Percentiles rank a stretch among this genome's conserved stretches.
phyloP scores from a whole-genome alignment of 2,113 vertebrate genomes.

The Coryphaenoides rupestris region DNA sequence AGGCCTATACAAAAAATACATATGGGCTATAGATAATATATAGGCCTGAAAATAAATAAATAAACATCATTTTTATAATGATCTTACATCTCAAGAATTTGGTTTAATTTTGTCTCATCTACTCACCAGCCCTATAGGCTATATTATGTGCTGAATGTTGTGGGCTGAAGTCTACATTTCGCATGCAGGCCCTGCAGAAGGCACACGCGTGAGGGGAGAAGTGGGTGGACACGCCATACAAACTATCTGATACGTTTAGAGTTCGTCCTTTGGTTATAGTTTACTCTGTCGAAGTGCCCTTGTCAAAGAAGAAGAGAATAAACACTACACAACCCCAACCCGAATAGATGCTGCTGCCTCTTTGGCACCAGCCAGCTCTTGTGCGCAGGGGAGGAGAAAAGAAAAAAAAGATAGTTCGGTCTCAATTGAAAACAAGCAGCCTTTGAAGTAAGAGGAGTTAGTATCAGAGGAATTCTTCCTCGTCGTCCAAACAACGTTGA shows the following conservation, averaged over 20 bases:
- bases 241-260: conserved; percentile 75
- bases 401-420: conserved; percentile 84
- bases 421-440: conserved; percentile 91
- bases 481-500: conserved; percentile 96
- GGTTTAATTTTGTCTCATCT: conserved; percentile 13
- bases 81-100: not conserved
- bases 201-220: conserved; percentile 22
- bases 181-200: conserved; percentile 4
- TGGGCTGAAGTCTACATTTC: not conserved
- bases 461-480: conserved; percentile 94
- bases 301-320: conserved; percentile 81
- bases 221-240: conserved; percentile 60
- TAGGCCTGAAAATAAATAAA: too few relatives aligned
- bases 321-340: conserved; percentile 75
- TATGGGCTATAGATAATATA: too few relatives aligned
- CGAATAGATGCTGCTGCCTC: conserved; percentile 82
- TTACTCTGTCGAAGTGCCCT: conserved; percentile 86
- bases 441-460: conserved; percentile 96
- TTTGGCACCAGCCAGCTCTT: conserved; percentile 89
- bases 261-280: conserved; percentile 87
- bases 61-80: too few relatives aligned
- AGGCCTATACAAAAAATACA: too few relatives aligned
- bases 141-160: not conserved
- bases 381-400: conserved; percentile 21
- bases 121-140: too few relatives aligned